Evolutionary conservation across 2,888 invertebrate genomes (phyloP).

Genomic region (Sinotaia quadrata): DNA sequence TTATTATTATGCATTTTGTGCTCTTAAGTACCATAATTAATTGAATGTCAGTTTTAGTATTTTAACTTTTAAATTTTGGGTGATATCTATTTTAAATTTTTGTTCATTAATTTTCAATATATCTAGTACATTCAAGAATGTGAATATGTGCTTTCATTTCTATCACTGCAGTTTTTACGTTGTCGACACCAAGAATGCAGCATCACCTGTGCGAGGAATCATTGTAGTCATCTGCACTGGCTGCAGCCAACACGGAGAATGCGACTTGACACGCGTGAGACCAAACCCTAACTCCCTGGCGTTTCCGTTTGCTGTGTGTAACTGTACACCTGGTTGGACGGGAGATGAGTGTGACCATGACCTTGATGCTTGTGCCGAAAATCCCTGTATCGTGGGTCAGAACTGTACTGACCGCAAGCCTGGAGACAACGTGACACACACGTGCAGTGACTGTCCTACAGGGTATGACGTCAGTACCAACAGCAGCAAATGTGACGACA

Average conservation of each 20-base stretch:
- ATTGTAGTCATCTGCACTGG: conserved; percentile 40
- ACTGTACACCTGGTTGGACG: conserved; percentile 36
- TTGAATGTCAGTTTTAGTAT: no score
- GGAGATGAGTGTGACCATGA: conserved; percentile 31
- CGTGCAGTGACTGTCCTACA: conserved; percentile 23
- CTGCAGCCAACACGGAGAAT: conserved; percentile 39
- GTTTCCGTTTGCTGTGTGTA: conserved; percentile 32
- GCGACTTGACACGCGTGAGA: conserved; percentile 21
- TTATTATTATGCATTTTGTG: no score
- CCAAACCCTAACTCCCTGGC: neutral
- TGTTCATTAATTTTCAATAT: no score
- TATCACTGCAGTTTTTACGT: conserved; percentile 21
- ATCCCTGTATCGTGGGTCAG: conserved; percentile 34
- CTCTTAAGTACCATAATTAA: no score
- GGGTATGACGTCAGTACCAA: conserved; percentile 19
- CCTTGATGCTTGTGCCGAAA: conserved; percentile 37
- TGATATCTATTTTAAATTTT: no score
- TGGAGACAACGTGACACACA: neutral
- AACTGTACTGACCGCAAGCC: conserved; percentile 37
- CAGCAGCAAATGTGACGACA: conserved; percentile 49
- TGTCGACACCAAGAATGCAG: conserved; percentile 13
- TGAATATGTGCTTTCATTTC: no score
- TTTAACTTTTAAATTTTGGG: no score
- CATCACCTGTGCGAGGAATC: conserved; percentile 18
- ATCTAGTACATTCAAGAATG: no score